Percentiles rank a stretch among this genome's conserved stretches.
Conservation (phyloP, 35 echinoderm and acorn worm genomes). For the Hemicentrotus pulcherrimus region DNA sequence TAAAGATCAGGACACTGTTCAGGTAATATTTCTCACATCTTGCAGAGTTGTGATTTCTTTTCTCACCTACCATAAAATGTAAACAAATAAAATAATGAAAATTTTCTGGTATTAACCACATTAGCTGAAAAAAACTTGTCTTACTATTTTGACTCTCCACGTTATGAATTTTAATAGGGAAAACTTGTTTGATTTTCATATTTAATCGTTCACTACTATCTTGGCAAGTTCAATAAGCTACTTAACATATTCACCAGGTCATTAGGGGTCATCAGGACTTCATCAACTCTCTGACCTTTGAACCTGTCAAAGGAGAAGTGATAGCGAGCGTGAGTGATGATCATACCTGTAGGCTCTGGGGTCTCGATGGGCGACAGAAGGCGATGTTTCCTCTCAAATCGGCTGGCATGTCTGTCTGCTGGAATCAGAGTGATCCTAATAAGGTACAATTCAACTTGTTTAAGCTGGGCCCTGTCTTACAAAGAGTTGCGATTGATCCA, state of each 20-base stretch:
- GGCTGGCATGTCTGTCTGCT: conserved; percentile 85
- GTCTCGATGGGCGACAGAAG: conserved; percentile 61
- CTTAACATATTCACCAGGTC: conserved; percentile 42
- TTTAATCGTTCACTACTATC: too few species aligned
- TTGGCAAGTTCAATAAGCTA: not conserved
- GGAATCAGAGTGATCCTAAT: conserved; percentile 82
- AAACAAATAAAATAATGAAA: too few species aligned
- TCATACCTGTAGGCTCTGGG: conserved; percentile 74
- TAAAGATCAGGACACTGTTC: conserved; percentile 72
- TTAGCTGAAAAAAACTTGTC: too few species aligned
- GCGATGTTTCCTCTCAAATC: conserved; percentile 72
- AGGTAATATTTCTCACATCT: conserved; percentile 55
- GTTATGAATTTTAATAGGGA: too few species aligned
- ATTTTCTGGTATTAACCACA: too few species aligned
- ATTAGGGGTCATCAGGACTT: conserved; percentile 73
- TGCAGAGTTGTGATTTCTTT: too few species aligned
- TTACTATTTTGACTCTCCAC: too few species aligned
- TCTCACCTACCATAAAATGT: too few species aligned
- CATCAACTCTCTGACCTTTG: conserved; percentile 79
- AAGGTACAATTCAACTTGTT: conserved; percentile 59
- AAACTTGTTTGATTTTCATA: too few species aligned
- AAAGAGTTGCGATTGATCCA: too few species aligned
- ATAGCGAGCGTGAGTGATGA: conserved; percentile 84
- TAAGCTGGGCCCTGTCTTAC: too few species aligned
- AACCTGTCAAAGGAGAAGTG: conserved; percentile 65